phyloP scores from a whole-genome alignment of 2,113 vertebrate genomes.

The Bombycilla garrulus region DNA sequence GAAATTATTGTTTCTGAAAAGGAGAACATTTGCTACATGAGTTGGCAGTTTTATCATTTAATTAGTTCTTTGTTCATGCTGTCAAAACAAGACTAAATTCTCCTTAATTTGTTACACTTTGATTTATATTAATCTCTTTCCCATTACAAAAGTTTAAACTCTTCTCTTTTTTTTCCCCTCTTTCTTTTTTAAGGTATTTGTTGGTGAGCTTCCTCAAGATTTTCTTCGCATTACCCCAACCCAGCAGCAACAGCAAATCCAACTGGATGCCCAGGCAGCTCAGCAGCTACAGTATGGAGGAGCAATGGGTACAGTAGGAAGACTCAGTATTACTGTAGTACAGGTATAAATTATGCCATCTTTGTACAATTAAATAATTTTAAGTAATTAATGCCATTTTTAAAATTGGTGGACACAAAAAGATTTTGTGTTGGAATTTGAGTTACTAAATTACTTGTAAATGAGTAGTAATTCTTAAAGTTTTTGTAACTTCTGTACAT shows the following conservation, averaged over 20 bases:
- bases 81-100: background rate
- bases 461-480: background rate
- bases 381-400: background rate
- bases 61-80: background rate
- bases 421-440: background rate
- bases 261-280: conserved; percentile 92
- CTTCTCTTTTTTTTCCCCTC: background rate
- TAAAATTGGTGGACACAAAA: background rate
- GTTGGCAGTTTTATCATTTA: background rate
- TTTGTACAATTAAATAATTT: background rate
- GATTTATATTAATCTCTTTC: background rate
- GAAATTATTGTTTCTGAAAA: background rate
- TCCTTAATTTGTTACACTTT: background rate
- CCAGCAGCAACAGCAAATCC: conserved; percentile 92
- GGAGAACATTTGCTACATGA: background rate
- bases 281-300: conserved; percentile 91
- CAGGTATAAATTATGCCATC: conserved; percentile 77
- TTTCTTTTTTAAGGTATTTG: conserved; percentile 79
- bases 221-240: conserved; percentile 94
- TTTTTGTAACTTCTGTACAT: background rate
- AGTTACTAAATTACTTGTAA: background rate
- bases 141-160: background rate
- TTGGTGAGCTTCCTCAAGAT: conserved; percentile 94
- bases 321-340: conserved; percentile 96
- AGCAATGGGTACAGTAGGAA: conserved; percentile 83